Evolutionary conservation across 2,113 vertebrate species (phyloP).

Genomic region (Pseudorectes ferrugineus): DNA sequence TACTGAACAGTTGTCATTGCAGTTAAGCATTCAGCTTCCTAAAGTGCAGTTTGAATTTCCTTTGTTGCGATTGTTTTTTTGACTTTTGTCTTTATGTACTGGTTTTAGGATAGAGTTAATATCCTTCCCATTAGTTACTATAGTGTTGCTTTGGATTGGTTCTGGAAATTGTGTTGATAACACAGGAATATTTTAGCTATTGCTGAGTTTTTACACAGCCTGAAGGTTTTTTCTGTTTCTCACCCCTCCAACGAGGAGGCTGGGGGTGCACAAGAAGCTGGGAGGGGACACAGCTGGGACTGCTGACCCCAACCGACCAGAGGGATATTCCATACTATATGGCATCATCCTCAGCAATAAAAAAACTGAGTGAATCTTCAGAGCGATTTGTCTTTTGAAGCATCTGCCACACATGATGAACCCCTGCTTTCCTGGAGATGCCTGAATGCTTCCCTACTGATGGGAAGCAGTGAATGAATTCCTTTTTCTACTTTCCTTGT

Average conservation of each 20-base stretch:
- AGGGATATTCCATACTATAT: neutral
- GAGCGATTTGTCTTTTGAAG: neutral
- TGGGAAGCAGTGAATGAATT: neutral
- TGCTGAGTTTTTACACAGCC: neutral
- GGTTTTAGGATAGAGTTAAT: neutral
- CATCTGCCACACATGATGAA: rapidly evolving
- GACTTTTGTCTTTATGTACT: neutral
- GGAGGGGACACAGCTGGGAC: neutral
- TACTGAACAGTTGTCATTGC: neutral
- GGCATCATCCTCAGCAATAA: neutral
- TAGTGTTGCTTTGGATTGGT: neutral
- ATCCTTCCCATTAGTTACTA: neutral
- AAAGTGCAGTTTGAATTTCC: neutral
- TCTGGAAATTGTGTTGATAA: neutral
- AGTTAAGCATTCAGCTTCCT: neutral
- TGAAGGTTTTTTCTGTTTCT: neutral
- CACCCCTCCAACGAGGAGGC: rapidly evolving
- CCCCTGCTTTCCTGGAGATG: neutral
- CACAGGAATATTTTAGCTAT: neutral
- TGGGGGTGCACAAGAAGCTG: neutral
- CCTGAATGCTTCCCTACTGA: neutral
- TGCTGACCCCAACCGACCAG: neutral
- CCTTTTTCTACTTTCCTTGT: neutral
- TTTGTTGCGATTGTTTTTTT: neutral
- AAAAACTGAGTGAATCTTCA: neutral